Conservation (phyloP, 2,888 invertebrate species). For the Philhelius pedissequus region DNA sequence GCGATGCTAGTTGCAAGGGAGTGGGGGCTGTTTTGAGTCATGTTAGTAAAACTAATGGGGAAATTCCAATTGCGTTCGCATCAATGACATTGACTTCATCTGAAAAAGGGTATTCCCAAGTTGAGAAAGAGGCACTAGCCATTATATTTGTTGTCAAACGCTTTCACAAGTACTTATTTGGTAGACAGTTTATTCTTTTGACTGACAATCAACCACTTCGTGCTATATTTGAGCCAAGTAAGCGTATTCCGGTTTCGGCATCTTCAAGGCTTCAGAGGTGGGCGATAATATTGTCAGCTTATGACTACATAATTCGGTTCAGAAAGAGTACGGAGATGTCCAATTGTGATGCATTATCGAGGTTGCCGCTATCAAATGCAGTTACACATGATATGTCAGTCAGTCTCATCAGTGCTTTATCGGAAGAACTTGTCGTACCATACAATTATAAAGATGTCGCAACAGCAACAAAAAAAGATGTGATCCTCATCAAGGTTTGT, state of each 20-base stretch:
- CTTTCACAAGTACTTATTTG: not conserved
- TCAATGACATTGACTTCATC: not conserved
- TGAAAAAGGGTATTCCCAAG: not conserved
- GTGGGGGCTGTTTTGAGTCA: not conserved
- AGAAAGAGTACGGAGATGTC: not conserved
- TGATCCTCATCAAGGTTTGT: no score
- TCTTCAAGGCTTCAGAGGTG: not conserved
- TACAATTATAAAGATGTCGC: not conserved
- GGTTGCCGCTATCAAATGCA: not conserved
- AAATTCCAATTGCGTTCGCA: not conserved
- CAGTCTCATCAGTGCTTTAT: not conserved
- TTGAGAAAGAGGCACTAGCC: not conserved
- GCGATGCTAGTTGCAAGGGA: not conserved
- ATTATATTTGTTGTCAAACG: not conserved
- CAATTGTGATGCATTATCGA: not conserved
- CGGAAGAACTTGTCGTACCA: not conserved
- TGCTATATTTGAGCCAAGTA: not conserved
- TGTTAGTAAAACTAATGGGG: not conserved
- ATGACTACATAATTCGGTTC: not conserved
- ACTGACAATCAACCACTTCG: not conserved
- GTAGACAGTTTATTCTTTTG: no score
- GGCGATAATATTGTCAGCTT: not conserved
- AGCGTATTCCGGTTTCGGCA: not conserved
- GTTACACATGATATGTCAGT: not conserved
- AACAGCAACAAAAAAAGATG: no score